Evolutionary conservation across 2,797 vertebrate genomes (phyloP).

Genomic region (Mus caroli): DNA sequence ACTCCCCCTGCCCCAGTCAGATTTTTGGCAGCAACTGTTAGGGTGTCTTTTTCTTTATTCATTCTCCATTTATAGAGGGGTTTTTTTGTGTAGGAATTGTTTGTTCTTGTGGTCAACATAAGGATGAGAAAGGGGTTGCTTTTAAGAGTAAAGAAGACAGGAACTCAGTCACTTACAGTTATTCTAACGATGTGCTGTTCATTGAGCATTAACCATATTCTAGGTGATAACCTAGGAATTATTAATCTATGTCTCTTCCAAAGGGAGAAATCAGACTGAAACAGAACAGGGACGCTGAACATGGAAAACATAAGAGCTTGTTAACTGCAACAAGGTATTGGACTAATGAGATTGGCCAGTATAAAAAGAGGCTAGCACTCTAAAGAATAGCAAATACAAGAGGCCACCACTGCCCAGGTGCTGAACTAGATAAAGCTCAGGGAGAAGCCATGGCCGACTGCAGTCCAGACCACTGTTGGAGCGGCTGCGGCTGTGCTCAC

Average conservation of each 20-base stretch:
- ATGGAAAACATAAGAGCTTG: not conserved
- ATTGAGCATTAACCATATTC: not conserved
- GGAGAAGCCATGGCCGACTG: not conserved
- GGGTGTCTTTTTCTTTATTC: not conserved
- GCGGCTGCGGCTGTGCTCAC: not conserved
- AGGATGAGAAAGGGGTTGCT: not conserved
- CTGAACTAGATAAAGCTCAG: not conserved
- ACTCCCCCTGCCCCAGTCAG: conserved; percentile 85
- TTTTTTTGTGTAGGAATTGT: not conserved
- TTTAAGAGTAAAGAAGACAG: not conserved
- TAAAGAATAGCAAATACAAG: not conserved
- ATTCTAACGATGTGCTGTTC: conserved; percentile 1
- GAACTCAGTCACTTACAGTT: not conserved
- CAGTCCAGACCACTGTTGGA: not conserved
- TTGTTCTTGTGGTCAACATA: not conserved
- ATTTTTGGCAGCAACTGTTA: conserved; percentile 49
- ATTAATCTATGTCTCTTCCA: not conserved
- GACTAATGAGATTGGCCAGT: not conserved
- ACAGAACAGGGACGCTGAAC: not conserved
- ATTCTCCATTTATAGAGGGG: not conserved
- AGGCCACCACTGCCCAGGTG: not conserved
- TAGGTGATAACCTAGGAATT: not conserved
- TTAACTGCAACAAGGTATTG: not conserved
- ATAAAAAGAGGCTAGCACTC: not conserved
- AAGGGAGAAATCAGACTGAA: conserved; percentile 21